These are phyloP conservation scores for Diplodus sargus DNA, from an alignment of 2,797 vertebrate species.

Conservation along the genomic window DNA sequence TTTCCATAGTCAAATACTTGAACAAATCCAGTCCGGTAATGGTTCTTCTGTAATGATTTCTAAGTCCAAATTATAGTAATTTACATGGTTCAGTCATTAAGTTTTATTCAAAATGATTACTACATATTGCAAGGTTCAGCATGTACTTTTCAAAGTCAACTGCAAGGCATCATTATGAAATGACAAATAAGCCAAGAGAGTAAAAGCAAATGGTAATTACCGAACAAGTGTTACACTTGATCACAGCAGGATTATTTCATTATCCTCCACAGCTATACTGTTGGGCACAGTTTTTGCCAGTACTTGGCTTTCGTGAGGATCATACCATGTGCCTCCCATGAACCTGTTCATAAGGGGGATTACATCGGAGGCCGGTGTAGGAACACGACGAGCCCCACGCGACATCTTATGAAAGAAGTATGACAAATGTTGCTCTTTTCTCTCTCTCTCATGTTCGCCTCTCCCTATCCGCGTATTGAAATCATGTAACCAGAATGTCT, in stretches of 20 bases:
- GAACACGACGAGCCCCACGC: slow-evolving; percentile 33
- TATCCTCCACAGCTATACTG: background rate
- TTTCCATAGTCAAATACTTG: slow-evolving; percentile 54
- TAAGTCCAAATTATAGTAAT: slow-evolving; percentile 58
- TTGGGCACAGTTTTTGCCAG: background rate
- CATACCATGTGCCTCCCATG: background rate
- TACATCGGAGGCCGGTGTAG: slow-evolving; percentile 6
- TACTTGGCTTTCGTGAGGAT: background rate
- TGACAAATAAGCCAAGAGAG: slow-evolving; percentile 42
- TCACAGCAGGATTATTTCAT: slow-evolving; percentile 28
- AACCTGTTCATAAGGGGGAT: slow-evolving; percentile 6
- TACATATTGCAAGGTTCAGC: slow-evolving; percentile 34
- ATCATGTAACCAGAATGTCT: slow-evolving; percentile 57
- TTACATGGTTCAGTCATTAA: slow-evolving; percentile 46
- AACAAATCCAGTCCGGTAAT: slow-evolving; percentile 55
- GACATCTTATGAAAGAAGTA: slow-evolving; percentile 55
- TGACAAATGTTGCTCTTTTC: slow-evolving; percentile 43
- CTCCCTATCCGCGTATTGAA: slow-evolving; percentile 24
- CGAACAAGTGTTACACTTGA: slow-evolving; percentile 33
- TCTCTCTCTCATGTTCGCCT: slow-evolving; percentile 35
- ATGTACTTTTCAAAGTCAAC: slow-evolving; percentile 54
- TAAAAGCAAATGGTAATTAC: slow-evolving; percentile 34
- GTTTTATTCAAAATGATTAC: slow-evolving; percentile 41
- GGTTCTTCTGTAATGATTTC: slow-evolving; percentile 41
- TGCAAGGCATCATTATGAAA: slow-evolving; percentile 31